Base-by-base conservation (phyloP, 1,140 invertebrate species). In the Cotesia chilonis region DNA sequence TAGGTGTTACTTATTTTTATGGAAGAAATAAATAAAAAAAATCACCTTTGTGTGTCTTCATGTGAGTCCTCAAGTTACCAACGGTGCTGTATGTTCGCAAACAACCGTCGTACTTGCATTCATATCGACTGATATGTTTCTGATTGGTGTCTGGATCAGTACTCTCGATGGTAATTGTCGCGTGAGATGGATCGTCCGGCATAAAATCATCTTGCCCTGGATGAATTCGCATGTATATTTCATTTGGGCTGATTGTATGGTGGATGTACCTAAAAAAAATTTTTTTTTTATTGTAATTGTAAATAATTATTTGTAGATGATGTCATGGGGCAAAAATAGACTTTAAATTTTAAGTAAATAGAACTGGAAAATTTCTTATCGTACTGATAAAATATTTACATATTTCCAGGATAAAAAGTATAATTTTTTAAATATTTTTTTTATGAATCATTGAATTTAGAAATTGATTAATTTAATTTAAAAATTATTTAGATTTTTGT, bases 21-120 rank as follows among this genome's bases (percentile, higher is more conserved):
- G 12, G 1, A 20, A 47, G 3, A 41, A 65, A 41, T 36, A 37
- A 14, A 14, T 20, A 20, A 41, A 20, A 4, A 12, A 12, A 65
- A 60, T 54, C 87, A 97, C 96, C 96, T 93, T 93, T 96, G 80
- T 98, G 96, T 71, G 95, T 97, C 90, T 98, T 98, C 89, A 96
- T 92, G 87, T 98, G 97, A 66, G 96, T 98, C 81, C 95, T 91
- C 65, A 98, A 88, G 88, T 98, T 98, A 65, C 96, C 96, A 74
- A 95, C 92, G 6, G 96, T 98, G 79, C 95, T 98, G 82, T 98
- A 98, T 28, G 94, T 96, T 76, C 96, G 89, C 73, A 89, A 88
- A 87, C 97, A 98, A 1, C 94, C 95, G 73, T 94, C 92, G 87
- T 94, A 97, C 86, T 96, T 93, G 87, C 97, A 98, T 79, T 89